phyloP scores from a whole-genome alignment of 2,797 vertebrate genomes.

The Trichosurus vulpecula region DNA sequence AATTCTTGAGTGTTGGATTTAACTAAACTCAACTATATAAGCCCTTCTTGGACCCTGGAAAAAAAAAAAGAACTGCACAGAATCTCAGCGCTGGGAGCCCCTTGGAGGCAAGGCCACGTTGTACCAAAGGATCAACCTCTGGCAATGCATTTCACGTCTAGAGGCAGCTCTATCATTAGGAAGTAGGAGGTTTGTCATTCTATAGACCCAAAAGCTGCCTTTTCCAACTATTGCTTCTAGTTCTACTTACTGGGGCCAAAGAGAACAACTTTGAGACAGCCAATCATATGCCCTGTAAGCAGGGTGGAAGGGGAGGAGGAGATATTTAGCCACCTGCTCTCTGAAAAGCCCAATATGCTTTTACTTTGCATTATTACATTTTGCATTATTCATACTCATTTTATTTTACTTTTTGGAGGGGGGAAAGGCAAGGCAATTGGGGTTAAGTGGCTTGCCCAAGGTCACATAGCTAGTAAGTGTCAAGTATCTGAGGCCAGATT shows the following conservation, averaged over 20 bases:
- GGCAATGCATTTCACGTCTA: not conserved
- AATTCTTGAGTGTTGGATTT: not conserved
- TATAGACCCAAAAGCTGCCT: not conserved
- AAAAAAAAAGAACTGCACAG: not conserved
- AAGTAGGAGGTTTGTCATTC: not conserved
- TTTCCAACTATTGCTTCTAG: not conserved
- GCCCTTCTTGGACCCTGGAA: not conserved
- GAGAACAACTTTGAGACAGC: not conserved
- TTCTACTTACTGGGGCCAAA: not conserved
- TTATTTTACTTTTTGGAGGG: no score
- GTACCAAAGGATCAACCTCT: not conserved
- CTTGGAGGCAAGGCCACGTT: not conserved
- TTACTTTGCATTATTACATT: not conserved
- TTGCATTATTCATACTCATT: no score
- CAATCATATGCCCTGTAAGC: not conserved
- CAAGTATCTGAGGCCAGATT: no score
- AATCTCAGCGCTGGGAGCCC: not conserved
- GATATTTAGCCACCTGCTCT: not conserved
- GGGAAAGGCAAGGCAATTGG: no score
- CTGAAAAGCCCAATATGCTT: not conserved
- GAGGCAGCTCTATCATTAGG: not conserved
- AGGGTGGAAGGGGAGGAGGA: no score
- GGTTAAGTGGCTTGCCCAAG: no score
- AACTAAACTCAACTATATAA: not conserved
- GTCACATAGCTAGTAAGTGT: no score